phyloP scores from a whole-genome alignment of 1,140 invertebrate genomes.

The Euwallacea fornicatus region DNA sequence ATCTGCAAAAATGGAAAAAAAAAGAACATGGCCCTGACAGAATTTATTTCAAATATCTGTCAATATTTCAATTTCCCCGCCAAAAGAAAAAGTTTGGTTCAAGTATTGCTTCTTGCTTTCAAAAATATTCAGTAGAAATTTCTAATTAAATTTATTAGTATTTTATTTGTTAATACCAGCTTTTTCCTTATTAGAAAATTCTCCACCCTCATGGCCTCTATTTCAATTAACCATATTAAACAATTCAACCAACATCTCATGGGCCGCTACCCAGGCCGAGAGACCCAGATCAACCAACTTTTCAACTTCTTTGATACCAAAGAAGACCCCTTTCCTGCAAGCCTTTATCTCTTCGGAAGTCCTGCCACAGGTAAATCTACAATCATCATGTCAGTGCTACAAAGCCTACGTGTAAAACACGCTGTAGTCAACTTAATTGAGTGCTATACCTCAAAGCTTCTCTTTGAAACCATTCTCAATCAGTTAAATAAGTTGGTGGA shows the following conservation, averaged over 20 bases:
- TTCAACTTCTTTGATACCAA: slow-evolving; percentile 61
- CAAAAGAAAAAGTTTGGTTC: too few species aligned
- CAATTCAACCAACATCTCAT: background rate
- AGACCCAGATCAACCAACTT: slow-evolving; percentile 61
- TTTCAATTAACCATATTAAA: background rate
- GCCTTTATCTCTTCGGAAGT: slow-evolving; percentile 76
- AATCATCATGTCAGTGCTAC: slow-evolving; percentile 63
- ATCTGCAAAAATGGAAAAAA: too few species aligned
- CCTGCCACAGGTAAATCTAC: slow-evolving; percentile 79
- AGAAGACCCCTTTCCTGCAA: slow-evolving; percentile 62
- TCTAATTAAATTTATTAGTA: too few species aligned
- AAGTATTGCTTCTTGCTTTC: too few species aligned
- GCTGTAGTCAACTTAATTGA: slow-evolving; percentile 80
- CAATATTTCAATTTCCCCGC: too few species aligned
- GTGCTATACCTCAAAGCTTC: slow-evolving; percentile 72
- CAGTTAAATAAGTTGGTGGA: slow-evolving; percentile 56
- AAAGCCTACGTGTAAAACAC: slow-evolving; percentile 62
- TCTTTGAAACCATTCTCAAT: slow-evolving; percentile 75
- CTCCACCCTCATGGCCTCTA: background rate
- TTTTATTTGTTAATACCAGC: too few species aligned
- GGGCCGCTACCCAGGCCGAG: slow-evolving; percentile 60
- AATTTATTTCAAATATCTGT: too few species aligned
- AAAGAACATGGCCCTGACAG: too few species aligned
- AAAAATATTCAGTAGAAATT: too few species aligned
- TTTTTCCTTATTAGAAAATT: too few species aligned